Conservation (phyloP, 2,888 invertebrate species). For the Dynastes grantii region DNA sequence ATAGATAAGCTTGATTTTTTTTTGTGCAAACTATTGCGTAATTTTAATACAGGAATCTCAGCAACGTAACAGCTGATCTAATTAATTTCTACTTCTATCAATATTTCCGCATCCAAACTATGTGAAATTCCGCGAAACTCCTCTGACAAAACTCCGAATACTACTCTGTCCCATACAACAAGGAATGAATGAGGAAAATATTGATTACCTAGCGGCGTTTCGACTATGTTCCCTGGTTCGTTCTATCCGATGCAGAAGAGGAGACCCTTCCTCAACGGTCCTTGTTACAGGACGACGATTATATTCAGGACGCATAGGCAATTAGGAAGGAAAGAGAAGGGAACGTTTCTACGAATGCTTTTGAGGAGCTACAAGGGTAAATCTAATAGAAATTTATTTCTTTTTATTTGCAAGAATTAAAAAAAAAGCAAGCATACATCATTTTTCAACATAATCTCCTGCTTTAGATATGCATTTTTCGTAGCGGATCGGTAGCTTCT, state of each 20-base stretch:
- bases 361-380: background rate
- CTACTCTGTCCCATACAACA: constrained; percentile 5
- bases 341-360: constrained; percentile 13
- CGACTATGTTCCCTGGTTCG: constrained; percentile 21
- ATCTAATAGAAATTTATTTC: too few species aligned
- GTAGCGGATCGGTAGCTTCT: too few species aligned
- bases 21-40: background rate
- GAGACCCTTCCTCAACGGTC: background rate
- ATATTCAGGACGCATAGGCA: constrained; percentile 33
- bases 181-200: constrained; percentile 34
- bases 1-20: too few species aligned
- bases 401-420: too few species aligned
- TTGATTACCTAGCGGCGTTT: constrained; percentile 34
- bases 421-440: too few species aligned
- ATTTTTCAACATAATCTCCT: too few species aligned
- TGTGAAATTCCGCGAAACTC: background rate
- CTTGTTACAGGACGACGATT: constrained; percentile 24
- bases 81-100: background rate
- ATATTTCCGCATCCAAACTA: background rate
- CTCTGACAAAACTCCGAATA: background rate
- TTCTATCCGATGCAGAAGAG: constrained; percentile 20
- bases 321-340: constrained; percentile 3
- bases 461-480: too few species aligned
- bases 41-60: background rate
- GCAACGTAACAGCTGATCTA: background rate